phyloP scores from a whole-genome alignment of 2,797 vertebrate genomes.

The Micrastur ruficollis region DNA sequence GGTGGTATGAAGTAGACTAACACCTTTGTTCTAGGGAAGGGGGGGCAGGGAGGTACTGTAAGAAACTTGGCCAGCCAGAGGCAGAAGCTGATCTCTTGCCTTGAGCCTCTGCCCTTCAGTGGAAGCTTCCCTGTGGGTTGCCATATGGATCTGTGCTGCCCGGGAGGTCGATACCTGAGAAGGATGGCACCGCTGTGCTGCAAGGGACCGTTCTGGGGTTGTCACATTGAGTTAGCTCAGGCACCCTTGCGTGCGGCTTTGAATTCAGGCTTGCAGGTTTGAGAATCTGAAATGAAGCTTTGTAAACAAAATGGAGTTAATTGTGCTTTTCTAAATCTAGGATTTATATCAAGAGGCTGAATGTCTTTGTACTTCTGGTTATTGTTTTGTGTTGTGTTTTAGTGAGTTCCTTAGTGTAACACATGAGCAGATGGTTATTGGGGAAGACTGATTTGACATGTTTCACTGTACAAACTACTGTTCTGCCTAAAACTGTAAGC shows the following conservation, averaged over 20 bases:
- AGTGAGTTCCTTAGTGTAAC: neutral
- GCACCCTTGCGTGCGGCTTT: neutral
- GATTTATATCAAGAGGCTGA: neutral
- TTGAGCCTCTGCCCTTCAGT: neutral
- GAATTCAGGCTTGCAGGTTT: neutral
- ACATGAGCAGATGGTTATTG: neutral
- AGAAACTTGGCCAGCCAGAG: neutral
- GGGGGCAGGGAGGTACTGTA: neutral
- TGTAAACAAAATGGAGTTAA: neutral
- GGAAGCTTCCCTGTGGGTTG: conserved; percentile 27
- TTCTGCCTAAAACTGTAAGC: neutral
- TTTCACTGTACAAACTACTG: neutral
- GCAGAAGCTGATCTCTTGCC: neutral
- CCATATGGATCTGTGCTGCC: neutral
- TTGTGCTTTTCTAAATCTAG: neutral
- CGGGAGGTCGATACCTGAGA: neutral
- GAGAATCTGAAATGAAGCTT: neutral
- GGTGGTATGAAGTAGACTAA: conserved; percentile 39
- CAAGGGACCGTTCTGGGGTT: neutral
- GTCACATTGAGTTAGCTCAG: neutral
- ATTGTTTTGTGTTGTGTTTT: neutral
- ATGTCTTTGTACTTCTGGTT: neutral
- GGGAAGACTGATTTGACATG: neutral
- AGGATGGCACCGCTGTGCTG: conserved; percentile 28
- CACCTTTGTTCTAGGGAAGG: neutral